Base-by-base conservation (phyloP, 2,113 vertebrate genomes). In the Muscicapa adusta region DNA sequence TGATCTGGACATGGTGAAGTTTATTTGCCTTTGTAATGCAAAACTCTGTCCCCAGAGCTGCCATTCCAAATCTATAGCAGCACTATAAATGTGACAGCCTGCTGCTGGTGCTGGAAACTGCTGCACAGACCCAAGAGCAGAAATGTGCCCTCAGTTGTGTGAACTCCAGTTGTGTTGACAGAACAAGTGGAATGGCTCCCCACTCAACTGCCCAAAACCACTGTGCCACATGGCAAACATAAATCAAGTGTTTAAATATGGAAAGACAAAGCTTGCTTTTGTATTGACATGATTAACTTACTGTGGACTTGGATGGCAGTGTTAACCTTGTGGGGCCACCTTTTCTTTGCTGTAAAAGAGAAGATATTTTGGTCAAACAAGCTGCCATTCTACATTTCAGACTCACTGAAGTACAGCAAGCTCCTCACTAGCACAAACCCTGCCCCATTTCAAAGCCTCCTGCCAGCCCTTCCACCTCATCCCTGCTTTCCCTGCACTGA, bases 281-380 rank as follows among this genome's bases (percentile, higher is more conserved):
- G 73, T 94, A 61, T 57, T 76, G 47, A 95, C 31, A 65, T 14
- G 29, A 57, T 51, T 83, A n/a, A 97, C 99, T 99, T 95, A 99
- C 99, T 91, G 99, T 99, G 96, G 99, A 99, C 97, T 99, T 99
- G 89, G 99, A 99, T 87, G 99, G 99, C 97, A 99, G 98, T 88
- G 99, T 99, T 92, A 99, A 98, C 68, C 99, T 98, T 57, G 99
- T 99, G 88, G 99, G 99, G 66, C 99, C 99, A 80, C 99, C 99
- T 99, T 99, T 99, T 92, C 99, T 99, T 99, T 99, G 99, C 99
- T 99, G 97, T 19, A 95, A 96, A 26, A 94, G 92, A 97, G 88
- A 80, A 90, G 71, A 68, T 10, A 73, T 26, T 91, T 88, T 77
- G 65, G 57, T 91, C 71, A 93, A 82, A 85, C 72, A 73, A 88